Base-by-base conservation (phyloP, 1,140 invertebrate genomes). In the Eriocheir sinensis region DNA sequence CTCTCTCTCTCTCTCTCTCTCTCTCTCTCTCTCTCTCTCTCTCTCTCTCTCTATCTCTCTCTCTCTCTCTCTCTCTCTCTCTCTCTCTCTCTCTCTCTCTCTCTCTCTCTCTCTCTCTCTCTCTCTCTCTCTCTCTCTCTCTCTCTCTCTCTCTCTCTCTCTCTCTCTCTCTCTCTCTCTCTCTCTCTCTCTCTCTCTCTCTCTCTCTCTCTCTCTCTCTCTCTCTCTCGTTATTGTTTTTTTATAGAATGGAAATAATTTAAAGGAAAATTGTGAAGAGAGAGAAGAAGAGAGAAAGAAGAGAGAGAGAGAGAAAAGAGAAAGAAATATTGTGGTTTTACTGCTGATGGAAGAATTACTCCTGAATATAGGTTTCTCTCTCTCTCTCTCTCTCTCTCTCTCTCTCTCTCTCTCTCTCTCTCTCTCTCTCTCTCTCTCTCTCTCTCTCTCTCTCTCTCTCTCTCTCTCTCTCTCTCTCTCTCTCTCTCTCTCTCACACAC, bases 141-240 rank as follows among this genome's bases (percentile, higher is more conserved):
- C 44, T 30, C 86, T 89, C 86, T 27, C 30, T 41, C 44, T 89
- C 36, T 89, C 44, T 41, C 44, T 89, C 38, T 86, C n/a, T 86
- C 32, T 89, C 44, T 41, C 44, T 89, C 36, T 89, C 44, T 41
- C 44, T 40, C 36, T 41, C 44, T 32, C 41, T 89, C 38, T 41
- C 44, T 41, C 44, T 44, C 12, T 44, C 8, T 32, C 44, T 41
- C 38, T 38, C 30, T 12, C 86, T 30, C 40, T n/a, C 32, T 12
- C 8, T 89, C 86, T 38, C 27, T 86, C 36, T 44, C 36, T 86
- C 21, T 40, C 38, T 86, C 27, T 86, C 32, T 86, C 36, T 27
- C 15, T n/a, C 36, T 86, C 38, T 21, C 9, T 38, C 0, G 32
- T 38, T 89, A 15, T 36, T 89, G 36, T 44, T 8, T 89, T 17